Base-by-base conservation (phyloP, 2,797 vertebrate genomes). In the Thamnophis elegans region DNA sequence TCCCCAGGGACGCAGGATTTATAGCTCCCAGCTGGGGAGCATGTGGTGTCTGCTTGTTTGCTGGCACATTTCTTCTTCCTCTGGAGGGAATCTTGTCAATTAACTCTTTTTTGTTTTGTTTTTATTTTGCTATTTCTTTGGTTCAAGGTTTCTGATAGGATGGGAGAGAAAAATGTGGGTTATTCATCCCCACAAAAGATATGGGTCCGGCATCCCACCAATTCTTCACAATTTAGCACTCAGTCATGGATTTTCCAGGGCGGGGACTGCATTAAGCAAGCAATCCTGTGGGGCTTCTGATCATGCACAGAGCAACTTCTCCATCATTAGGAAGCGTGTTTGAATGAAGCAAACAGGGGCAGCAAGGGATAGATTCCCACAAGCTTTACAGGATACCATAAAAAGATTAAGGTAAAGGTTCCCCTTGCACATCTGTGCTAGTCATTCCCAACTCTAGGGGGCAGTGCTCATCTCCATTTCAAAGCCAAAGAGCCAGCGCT, bases 1-100 rank as follows among this genome's bases (percentile, higher is more conserved):
- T 90, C 92, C 90, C n/a, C n/a, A 1, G 87, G 89, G 90, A 89
- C 5, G 47, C 14, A 9, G 68, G 68, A 91, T 88, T 91, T 88
- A 93, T 89, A 36, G 32, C 86, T 93, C 51, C 51, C 90, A 89
- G 90, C 87, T 89, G 90, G 90, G 58, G 36, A 91, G 87, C 92
- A 91, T 91, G 26, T 91, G 92, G 47, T 85, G 20, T 28, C 85
- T 93, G 62, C 89, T 90, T 93, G 55, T 62, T 93, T 62, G 55
- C 89, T 93, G 28, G 55, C 87, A 91, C 51, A 89, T 89, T 85
- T 55, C 56, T 93, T 91, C 56, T 89, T 93, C 58, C 87, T 88
- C 91, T 56, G 25, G n/a, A 62, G 87, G 36, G 90, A 11, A 91
- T 89, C 62, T 36, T 62, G 85, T 93, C 89, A 88, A 88, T 93